phyloP scores from a whole-genome alignment of 2,113 vertebrate genomes.

The Saimiri boliviensis region DNA sequence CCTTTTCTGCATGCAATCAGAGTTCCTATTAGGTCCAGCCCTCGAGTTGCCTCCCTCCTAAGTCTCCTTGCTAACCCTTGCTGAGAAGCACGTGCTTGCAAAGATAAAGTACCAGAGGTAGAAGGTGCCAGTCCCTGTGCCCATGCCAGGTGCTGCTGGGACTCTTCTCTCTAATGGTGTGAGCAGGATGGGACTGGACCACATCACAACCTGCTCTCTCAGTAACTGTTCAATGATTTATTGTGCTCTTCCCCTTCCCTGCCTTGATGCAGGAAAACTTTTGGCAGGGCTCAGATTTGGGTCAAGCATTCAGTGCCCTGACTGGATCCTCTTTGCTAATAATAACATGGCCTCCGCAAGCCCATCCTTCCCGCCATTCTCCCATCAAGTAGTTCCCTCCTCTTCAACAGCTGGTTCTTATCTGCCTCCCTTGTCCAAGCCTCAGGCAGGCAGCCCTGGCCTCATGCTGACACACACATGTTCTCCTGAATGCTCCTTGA shows the following conservation, averaged over 20 bases:
- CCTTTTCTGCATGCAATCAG: neutral
- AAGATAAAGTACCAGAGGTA: neutral
- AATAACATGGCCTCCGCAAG: neutral
- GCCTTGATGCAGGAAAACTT: neutral
- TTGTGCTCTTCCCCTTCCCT: neutral
- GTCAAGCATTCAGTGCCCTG: conserved; percentile 18
- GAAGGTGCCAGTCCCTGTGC: neutral
- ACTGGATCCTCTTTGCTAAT: conserved; percentile 32
- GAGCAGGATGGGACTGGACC: neutral
- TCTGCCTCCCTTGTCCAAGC: conserved; percentile 43
- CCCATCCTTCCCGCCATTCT: neutral
- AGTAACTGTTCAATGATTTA: neutral
- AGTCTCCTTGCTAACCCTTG: neutral
- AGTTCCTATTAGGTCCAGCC: neutral
- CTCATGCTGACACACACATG: conserved; percentile 20
- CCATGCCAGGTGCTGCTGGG: neutral
- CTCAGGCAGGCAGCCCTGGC: neutral
- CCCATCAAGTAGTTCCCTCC: neutral
- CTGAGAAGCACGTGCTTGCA: neutral
- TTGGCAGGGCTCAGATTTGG: conserved; percentile 14
- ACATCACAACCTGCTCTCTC: neutral
- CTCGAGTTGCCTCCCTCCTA: neutral
- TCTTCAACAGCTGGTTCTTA: conserved; percentile 48
- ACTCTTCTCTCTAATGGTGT: neutral
- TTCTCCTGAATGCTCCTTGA: conserved; percentile 9